A percentile compares a stretch with the other conserved stretches of the same genome.
phyloP scores from a whole-genome alignment of 2,113 vertebrate genomes.

The Cercocebus atys region DNA sequence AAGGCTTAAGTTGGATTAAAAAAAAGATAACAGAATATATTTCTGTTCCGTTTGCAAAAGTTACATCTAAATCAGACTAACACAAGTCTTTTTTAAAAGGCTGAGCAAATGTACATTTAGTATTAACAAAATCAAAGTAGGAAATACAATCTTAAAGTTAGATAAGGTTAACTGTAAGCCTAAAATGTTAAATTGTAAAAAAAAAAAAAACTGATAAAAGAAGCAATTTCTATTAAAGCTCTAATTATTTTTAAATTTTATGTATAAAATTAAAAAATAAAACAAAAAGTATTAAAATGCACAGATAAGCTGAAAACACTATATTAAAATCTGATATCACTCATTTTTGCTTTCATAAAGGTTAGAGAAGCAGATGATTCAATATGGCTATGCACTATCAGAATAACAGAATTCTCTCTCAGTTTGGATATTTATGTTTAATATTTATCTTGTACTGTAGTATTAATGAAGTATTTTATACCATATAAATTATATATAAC shows the following conservation, averaged over 20 bases:
- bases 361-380: background rate
- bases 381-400: background rate
- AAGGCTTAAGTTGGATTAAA: background rate
- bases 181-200: constrained; percentile 10
- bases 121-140: constrained; percentile 46
- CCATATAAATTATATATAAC: background rate
- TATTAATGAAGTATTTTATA: background rate
- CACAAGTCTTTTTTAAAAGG: background rate
- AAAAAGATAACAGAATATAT: background rate
- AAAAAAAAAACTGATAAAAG: background rate
- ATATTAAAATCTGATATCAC: background rate
- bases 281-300: background rate
- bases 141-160: constrained; percentile 10
- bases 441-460: background rate
- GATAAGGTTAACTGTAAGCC: background rate
- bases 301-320: background rate
- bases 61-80: background rate
- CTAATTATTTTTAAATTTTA: constrained; percentile 44
- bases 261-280: background rate
- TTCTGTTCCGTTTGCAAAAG: constrained; percentile 16
- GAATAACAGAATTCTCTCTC: background rate
- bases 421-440: background rate
- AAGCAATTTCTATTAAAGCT: background rate
- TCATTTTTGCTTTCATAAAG: background rate
- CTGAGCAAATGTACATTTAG: background rate